These are phyloP conservation scores for Zaprionus africanus DNA, from an alignment of 1,140 invertebrate genomes.

Conservation along the genomic window DNA sequence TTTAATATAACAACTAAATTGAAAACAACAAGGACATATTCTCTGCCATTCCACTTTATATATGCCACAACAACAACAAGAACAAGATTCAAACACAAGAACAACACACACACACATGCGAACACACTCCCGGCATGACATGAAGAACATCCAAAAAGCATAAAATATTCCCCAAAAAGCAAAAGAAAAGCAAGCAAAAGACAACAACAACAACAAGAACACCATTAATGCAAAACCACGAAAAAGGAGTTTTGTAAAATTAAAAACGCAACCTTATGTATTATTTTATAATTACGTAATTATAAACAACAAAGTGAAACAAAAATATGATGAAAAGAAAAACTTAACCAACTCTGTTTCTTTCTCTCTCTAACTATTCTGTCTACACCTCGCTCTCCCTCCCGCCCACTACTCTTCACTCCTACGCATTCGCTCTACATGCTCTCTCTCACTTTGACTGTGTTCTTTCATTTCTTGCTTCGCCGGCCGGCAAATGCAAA, in stretches of 20 bases:
- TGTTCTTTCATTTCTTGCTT: slow-evolving; percentile 20
- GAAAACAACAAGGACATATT: slow-evolving; percentile 48
- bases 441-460: slow-evolving; percentile 8
- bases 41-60: slow-evolving; percentile 71
- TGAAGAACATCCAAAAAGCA: slow-evolving; percentile 37
- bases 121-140: slow-evolving; percentile 59
- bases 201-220: slow-evolving; percentile 20
- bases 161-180: slow-evolving; percentile 59
- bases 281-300: slow-evolving; percentile 83
- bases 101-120: slow-evolving; percentile 31
- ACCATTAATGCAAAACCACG: slow-evolving; percentile 39
- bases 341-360: slow-evolving; percentile 72
- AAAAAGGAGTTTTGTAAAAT: slow-evolving; percentile 73
- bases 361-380: slow-evolving; percentile 34
- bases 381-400: slow-evolving; percentile 12
- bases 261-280: slow-evolving; percentile 77
- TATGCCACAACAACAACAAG: slow-evolving; percentile 43
- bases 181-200: slow-evolving; percentile 46
- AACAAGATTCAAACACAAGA: slow-evolving; percentile 37
- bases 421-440: slow-evolving; percentile 12
- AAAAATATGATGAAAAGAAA: slow-evolving; percentile 79
- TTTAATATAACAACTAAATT: slow-evolving; percentile 77
- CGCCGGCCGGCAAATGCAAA: slow-evolving; percentile 66
- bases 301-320: slow-evolving; percentile 81
- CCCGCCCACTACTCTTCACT: neutral